Base-by-base conservation (phyloP, 2,113 vertebrate genomes). In the Triplophysa tibetana region DNA sequence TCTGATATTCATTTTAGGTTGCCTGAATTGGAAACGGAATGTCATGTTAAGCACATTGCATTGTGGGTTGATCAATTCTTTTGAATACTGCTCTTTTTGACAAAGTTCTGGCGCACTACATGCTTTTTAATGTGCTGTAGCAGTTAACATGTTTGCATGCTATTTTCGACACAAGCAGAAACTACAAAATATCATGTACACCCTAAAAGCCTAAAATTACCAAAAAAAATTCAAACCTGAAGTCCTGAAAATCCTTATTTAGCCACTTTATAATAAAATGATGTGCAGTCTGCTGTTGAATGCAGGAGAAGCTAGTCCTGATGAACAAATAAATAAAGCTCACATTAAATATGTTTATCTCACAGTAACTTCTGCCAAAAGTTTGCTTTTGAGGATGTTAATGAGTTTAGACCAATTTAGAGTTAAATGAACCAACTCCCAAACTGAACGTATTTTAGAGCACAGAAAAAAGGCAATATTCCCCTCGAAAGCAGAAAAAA, bases 271-370 rank as follows among this genome's bases (percentile, higher is more conserved):
- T 58, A 63, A 17, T 21, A 26, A 50, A 23, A 48, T 29, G n/a
- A 56, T 19, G 19, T 61, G 50, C n/a, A 29, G 33, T 52, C 14
- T 63, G 19, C 41, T 61, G 56, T 41, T 43, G 19, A 52, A 12
- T 38, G n/a, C 72, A 43, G 45, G 61, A 23, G 19, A 63, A 80
- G 48, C 69, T 2, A 38, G 29, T 45, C 21, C 69, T 58, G 61
- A 60, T 63, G 54, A 52, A 56, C 65, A 80, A 58, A 54, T 73
- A 80, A 80, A 43, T 73, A 58, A 66, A 80, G 33, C 21, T 73
- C 19, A 56, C 61, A 29, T n/a, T 43, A 73, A 74, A 66, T 60
- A 70, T 75, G 70, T 80, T 73, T 72, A 72, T 24, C 48, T 80
- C 63, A 50, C 78, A 67, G 45, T 38, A 58, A 48, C 60, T 52